phyloP scores from a whole-genome alignment of 2,888 invertebrate genomes.

The Cephalotes varians region DNA sequence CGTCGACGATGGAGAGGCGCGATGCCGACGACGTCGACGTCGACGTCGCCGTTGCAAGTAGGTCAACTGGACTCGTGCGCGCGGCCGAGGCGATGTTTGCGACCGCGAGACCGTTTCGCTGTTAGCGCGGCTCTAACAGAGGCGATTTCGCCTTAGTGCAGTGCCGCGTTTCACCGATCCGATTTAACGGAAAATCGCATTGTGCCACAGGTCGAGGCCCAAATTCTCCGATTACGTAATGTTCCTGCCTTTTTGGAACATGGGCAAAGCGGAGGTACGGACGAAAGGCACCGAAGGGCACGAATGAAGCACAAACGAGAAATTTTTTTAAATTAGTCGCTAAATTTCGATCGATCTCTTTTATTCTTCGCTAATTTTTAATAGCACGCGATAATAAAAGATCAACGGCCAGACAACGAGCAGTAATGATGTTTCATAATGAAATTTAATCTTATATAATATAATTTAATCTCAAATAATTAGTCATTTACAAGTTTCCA shows the following conservation, averaged over 20 bases:
- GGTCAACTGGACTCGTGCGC: slow-evolving; percentile 63
- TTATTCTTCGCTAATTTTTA: no score
- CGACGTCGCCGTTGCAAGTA: slow-evolving; percentile 63
- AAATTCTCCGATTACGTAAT: no score
- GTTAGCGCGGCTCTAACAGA: slow-evolving; percentile 12
- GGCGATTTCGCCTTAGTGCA: slow-evolving; percentile 29
- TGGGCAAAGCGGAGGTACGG: neutral
- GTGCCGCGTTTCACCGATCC: slow-evolving; percentile 23
- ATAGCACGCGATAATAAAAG: no score
- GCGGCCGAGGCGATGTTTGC: slow-evolving; percentile 65
- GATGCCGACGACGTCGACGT: slow-evolving; percentile 35
- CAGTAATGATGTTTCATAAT: no score
- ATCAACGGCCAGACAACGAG: no score
- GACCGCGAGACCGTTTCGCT: slow-evolving; percentile 58
- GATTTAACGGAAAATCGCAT: slow-evolving; percentile 4
- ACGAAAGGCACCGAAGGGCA: neutral
- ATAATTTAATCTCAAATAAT: no score
- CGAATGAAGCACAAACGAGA: neutral
- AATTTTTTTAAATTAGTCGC: no score
- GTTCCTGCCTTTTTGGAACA: neutral
- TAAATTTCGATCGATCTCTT: neutral
- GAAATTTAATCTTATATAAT: no score
- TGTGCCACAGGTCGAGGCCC: neutral
- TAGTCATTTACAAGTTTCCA: no score
- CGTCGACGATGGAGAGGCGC: slow-evolving; percentile 45